Evolutionary conservation across 2,888 invertebrate genomes (phyloP).

Genomic region (Aporophyla lueneburgensis): DNA sequence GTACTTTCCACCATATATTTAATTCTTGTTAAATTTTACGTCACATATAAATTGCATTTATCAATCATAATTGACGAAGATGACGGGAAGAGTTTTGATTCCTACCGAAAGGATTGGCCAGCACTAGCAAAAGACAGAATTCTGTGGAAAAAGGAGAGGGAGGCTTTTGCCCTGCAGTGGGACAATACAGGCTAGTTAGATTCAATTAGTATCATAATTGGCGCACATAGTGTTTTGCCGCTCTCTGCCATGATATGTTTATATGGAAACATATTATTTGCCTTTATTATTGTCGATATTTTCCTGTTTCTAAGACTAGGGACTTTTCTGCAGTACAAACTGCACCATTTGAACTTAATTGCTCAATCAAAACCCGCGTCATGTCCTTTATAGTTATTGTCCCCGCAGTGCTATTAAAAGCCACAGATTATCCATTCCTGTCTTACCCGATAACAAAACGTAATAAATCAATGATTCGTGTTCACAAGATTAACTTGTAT

Average conservation of each 20-base stretch:
- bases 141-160: too few species aligned
- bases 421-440: constrained; percentile 21
- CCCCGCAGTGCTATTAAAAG: constrained; percentile 1
- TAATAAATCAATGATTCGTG: constrained; percentile 55
- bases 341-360: neutral
- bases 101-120: too few species aligned
- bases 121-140: too few species aligned
- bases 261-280: neutral
- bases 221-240: constrained; percentile 38
- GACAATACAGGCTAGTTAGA: too few species aligned
- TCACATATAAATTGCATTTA: constrained; percentile 17
- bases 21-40: constrained; percentile 5
- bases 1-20: neutral
- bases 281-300: constrained; percentile 8
- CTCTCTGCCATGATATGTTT: constrained; percentile 2
- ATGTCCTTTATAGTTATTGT: neutral
- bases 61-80: constrained; percentile 9
- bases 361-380: neutral
- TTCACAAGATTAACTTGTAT: constrained; percentile 52
- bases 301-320: constrained; percentile 35
- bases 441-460: constrained; percentile 25
- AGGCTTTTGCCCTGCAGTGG: too few species aligned
- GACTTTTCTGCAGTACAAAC: constrained; percentile 1
- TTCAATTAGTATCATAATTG: constrained; percentile 14
- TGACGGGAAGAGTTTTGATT: too few species aligned